Evolutionary conservation across 1,140 invertebrate genomes (phyloP).

Genomic region (Rhopalosiphum padi): DNA sequence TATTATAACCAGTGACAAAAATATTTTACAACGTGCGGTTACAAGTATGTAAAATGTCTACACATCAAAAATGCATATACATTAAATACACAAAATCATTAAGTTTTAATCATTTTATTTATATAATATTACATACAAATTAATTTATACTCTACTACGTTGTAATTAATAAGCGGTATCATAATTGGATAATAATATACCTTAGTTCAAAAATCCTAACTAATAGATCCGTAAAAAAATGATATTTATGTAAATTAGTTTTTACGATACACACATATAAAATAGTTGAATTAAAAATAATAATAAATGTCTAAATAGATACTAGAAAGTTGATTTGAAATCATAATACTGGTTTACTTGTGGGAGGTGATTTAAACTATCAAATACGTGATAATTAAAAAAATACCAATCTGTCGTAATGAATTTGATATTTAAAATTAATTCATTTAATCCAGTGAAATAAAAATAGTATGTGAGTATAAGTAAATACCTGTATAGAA

Average conservation of each 20-base stretch:
- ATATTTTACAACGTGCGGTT: background rate
- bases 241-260: background rate
- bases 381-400: background rate
- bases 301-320: background rate
- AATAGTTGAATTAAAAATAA: background rate
- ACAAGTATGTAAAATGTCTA: background rate
- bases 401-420: background rate
- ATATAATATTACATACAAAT: background rate
- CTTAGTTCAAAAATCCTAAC: background rate
- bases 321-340: background rate
- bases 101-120: background rate
- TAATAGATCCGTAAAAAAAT: background rate
- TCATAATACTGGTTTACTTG: background rate
- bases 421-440: background rate
- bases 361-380: background rate
- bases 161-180: background rate
- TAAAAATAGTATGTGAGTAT: background rate
- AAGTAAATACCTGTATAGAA: background rate
- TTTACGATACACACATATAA: background rate
- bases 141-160: too few relatives aligned
- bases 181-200: background rate
- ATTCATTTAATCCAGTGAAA: background rate
- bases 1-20: too few relatives aligned
- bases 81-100: background rate
- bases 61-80: background rate